Base-by-base conservation (phyloP, 2,888 invertebrate genomes). In the Melanostoma scalare region DNA sequence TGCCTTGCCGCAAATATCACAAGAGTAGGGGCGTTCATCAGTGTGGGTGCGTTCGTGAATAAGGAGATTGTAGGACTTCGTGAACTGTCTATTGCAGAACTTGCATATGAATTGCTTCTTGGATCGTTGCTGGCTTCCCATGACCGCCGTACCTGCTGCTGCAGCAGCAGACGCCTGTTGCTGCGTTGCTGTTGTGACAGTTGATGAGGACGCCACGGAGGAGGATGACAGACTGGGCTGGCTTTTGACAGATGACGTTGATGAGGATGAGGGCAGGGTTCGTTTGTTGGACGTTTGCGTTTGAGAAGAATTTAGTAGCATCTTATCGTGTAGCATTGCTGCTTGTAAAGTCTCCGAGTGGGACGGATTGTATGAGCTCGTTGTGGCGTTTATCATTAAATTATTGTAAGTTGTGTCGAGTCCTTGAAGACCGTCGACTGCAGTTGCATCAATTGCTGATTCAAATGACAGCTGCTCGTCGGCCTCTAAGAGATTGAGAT, bases 81-180 rank as follows among this genome's bases (percentile, higher is more conserved):
- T 99, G 91, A 99, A 99, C 90, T 99, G 98, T n/a, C 99, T 94
- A 91, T 97, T 96, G 90, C 99, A 99, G 92, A 97, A 99, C 92
- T 98, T 97, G 92, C 99, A 99, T 88, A 99, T 99, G 91, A 98
- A 99, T 91, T 99, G 98, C 91, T 99, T 99, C 92, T 98, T 98
- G n/a, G 98, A 97, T 81, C 98, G 93, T 63, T 91, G 91, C 4
- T 89, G 88, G 58, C 79, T 87, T 60, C 86, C 85, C 58, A 87
- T 84, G 36, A 85, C 87, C 9, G 87, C 85, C 58, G 87, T 84
- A 35, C 85, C 87, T 9, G 87, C 85, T 2, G 88, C 86, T 0
- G 87, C 86, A 8, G 75, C 40, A 9, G 74, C 48, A 9, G 76
- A 50, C n/a, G 61, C 6, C 33, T 81, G 73, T 40, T 82, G 81